Conservation (phyloP, 2,888 invertebrate genomes). For the Athetis lepigone region DNA sequence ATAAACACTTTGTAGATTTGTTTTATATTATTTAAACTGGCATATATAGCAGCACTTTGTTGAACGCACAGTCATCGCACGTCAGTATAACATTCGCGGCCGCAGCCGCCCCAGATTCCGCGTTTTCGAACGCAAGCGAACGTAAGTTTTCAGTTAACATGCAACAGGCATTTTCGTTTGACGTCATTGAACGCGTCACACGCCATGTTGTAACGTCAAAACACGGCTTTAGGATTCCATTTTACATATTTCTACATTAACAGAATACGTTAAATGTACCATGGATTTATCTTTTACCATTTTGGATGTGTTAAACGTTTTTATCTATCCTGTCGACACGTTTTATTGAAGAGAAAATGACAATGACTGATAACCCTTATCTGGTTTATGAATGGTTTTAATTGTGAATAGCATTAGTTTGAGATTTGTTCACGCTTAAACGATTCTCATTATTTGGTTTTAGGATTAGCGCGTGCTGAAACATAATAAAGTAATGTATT, state of each 20-base stretch:
- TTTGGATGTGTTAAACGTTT: constrained; percentile 11
- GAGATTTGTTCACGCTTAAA: constrained; percentile 30
- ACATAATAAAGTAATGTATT: constrained; percentile 2
- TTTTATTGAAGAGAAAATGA: constrained; percentile 44
- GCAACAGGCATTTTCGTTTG: constrained; percentile 43
- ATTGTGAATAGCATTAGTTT: constrained; percentile 25
- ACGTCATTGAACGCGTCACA: constrained; percentile 47
- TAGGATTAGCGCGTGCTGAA: constrained; percentile 18
- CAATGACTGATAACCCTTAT: constrained; percentile 52
- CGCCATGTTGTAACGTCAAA: constrained; percentile 15
- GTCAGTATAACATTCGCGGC: constrained; percentile 9
- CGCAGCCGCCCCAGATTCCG: constrained; percentile 1
- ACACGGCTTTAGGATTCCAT: constrained; percentile 12
- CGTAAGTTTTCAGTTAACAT: constrained; percentile 5
- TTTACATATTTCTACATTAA: constrained; percentile 21
- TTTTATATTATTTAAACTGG: background rate
- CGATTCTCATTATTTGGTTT: constrained; percentile 17
- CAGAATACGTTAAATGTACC: constrained; percentile 10
- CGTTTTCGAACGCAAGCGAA: constrained; percentile 19
- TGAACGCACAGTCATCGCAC: constrained; percentile 10
- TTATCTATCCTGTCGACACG: constrained; percentile 16
- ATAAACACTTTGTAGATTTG: background rate
- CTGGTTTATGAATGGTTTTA: constrained; percentile 27
- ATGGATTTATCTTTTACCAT: constrained; percentile 18
- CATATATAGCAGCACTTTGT: background rate